Evolutionary conservation across 2,888 invertebrate species (phyloP).

Genomic region (Liopterus haemorrhoidalis): DNA sequence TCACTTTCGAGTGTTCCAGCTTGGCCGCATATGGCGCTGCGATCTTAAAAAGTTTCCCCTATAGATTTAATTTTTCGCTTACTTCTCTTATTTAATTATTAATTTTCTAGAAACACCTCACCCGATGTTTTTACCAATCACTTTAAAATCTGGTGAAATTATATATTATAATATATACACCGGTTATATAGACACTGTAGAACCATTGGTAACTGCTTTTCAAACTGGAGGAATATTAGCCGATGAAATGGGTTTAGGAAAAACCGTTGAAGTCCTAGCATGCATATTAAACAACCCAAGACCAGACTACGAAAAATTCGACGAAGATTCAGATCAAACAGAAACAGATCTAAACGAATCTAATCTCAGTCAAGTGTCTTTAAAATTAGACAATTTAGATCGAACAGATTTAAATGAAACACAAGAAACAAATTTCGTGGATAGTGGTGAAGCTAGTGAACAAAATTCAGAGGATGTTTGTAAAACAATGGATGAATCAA

Average conservation of each 20-base stretch:
- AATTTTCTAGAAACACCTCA: slow-evolving; percentile 40
- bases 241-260: slow-evolving; percentile 78
- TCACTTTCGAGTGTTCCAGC: no score
- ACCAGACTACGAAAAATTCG: slow-evolving; percentile 18
- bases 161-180: slow-evolving; percentile 45
- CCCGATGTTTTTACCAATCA: slow-evolving; percentile 38
- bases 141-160: slow-evolving; percentile 35
- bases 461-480: no score
- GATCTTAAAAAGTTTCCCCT: no score
- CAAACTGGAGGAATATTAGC: slow-evolving; percentile 66
- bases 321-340: slow-evolving; percentile 19
- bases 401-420: background rate
- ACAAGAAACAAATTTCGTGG: no score
- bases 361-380: background rate
- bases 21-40: no score
- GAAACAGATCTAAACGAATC: slow-evolving; percentile 22
- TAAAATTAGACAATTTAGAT: slow-evolving; percentile 1
- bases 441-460: no score
- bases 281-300: slow-evolving; percentile 55
- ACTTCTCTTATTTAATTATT: slow-evolving; percentile 29
- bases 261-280: slow-evolving; percentile 70
- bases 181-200: slow-evolving; percentile 43
- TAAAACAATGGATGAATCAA: no score
- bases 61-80: no score
- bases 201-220: slow-evolving; percentile 41